Evolutionary conservation across 2,113 vertebrate species (phyloP), one percentile per base, ranked within the genome.

Genomic region (Tapirus terrestris): DNA sequence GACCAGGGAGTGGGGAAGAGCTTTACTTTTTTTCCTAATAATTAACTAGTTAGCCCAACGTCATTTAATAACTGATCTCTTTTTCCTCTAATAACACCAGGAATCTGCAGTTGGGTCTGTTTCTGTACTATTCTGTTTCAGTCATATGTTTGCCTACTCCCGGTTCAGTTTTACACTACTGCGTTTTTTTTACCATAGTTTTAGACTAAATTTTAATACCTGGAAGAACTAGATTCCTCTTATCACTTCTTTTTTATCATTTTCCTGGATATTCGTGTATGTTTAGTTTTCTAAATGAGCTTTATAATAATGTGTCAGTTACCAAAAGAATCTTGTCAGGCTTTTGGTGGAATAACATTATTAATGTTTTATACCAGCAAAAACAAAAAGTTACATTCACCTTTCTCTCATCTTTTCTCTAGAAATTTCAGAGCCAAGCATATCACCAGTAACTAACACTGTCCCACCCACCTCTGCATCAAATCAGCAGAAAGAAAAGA

Each of bases 401-500:
- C 17, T 3, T 91, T 72, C 23, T 70, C 36, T 72, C 23, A 51
- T 83, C 45, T 95, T 90, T 96, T 94, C 53, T 89, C 17, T 94
- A 98, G 98, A 98, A n/a, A 96, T 96, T 96, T 18, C 96, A 92
- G 90, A 97, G 14, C 93, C 96, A 88, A 95, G 73, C 25, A 6
- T 85, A 58, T 63, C 94, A 86, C 96, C 92, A 91, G 89, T 98
- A 77, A 73, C 77, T 56, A 97, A 45, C 83, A 97, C 81, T 65
- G 10, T 36, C 20, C 83, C 96, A 70, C 89, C 98, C 67, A 97
- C 97, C 68, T 87, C 98, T 0, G 60, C 95, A 43, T 97, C 98
- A 82, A 98, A 75, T 45, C 98, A 98, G 93, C 79, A 95, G 92
- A 97, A 99, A 97, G 98, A 99, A 97, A 98, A 98, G 73, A 98